Conservation (phyloP, 2,113 vertebrate species). For the Onychostoma macrolepis region DNA sequence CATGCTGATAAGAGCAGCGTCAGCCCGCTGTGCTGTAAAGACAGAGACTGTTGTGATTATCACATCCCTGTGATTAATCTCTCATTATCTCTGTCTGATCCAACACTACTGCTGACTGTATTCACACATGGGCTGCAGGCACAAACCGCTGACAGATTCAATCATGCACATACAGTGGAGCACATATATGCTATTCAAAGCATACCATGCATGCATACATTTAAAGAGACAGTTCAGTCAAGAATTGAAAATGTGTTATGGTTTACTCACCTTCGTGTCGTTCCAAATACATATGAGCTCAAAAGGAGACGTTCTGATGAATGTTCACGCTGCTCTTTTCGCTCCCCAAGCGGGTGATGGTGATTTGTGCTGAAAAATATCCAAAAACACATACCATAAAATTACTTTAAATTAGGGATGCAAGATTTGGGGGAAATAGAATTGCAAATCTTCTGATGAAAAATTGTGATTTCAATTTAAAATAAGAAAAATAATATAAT, state of each 20-base stretch:
- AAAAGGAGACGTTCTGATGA: background rate
- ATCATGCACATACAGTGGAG: background rate
- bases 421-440: background rate
- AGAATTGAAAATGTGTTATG: background rate
- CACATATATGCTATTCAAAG: background rate
- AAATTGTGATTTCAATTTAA: background rate
- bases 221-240: background rate
- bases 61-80: constrained; percentile 40
- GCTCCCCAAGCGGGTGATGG: background rate
- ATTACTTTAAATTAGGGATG: background rate
- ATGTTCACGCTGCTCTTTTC: background rate
- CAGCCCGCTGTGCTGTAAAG: constrained; percentile 49
- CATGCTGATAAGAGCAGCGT: constrained; percentile 51
- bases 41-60: constrained; percentile 58
- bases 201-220: background rate
- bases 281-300: background rate
- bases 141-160: background rate
- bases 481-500: background rate
- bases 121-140: background rate
- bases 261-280: background rate
- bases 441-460: background rate
- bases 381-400: background rate
- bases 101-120: constrained; percentile 1
- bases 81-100: constrained; percentile 40
- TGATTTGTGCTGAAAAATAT: background rate